Evolutionary conservation across 2,888 invertebrate species (phyloP), one percentile per base, ranked within the genome.

Genomic region (Imbricaverruca yamaguchii): DNA sequence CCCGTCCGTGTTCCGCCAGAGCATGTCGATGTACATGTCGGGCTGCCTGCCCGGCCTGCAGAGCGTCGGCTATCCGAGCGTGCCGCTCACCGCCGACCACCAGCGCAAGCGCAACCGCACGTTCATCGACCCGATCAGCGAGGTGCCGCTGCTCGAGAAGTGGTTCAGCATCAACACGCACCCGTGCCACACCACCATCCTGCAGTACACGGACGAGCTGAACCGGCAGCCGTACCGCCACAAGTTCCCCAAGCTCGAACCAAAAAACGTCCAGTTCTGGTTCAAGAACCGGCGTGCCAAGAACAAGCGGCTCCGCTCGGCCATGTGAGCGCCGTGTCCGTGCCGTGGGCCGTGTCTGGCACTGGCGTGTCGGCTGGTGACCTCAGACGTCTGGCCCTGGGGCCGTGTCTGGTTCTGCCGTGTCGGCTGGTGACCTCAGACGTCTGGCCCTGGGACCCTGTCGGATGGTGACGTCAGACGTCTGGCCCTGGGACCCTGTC

Each of bases 251-350:
- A 92, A 96, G n/a, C 90, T 99, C 83, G 98, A 98, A 87, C 96
- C 98, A 77, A 98, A 98, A 89, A 99, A 99, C 87, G 98, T 99
- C 84, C 98, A 99, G 88, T 97, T 99, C 88, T 99, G 99, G 99
- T 99, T 98, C 89, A 98, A 98, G 88, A 99, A 99, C 87, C 93
- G 98, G 77, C 91, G 99, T 82, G 99, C 99, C 85, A 99, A 99
- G 89, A 97, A 97, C 88, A 99, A 99, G 89, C 91, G 98, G 83
- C 90, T 98, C 86, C 95, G 96, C 88, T 94, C 95, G 94, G 84
- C 85, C 21, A 84, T 85, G 82, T 85, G 83, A 82, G 69, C 55
- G 57, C 55, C 10, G 1, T 15, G 53, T 74, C 53, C 74, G 59
- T 39, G 39, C 39, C 39, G 39, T 4, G 39, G 39, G 39, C 39